Base-by-base conservation (phyloP, 1,140 invertebrate genomes). In the Trichoplusia ni region DNA sequence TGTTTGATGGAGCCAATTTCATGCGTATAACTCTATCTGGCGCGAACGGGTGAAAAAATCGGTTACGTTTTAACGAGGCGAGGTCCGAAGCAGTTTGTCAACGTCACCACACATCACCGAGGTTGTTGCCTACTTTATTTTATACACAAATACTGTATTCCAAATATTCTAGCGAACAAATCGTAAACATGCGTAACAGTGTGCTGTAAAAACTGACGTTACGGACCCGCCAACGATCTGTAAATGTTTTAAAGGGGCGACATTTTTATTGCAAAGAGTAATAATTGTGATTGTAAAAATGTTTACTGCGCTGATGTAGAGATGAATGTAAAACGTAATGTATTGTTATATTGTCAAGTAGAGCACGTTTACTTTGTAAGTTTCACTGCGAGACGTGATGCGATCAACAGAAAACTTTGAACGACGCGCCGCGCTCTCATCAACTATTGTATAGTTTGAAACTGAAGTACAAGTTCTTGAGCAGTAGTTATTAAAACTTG, bases 21-120 rank as follows among this genome's bases (percentile, higher is more conserved):
- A 25, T 29, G 18, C 19, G 46, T 29, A 40, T 40, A 40, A 40
- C 46, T 31, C 23, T 18, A 29, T 18, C 25, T 18, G 14, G 27
- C 23, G 46, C n/a, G 44, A 47, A 16, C 14, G 25, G 11, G 13
- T 31, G 46, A 29, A 29, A 49, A 49, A 49, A 49, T 29, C 29
- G 25, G 46, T 49, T 31, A 18, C 25, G 25, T 31, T 47, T 49
- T 49, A 49, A 49, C 46, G 46, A 49, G 46, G 13, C 8, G 25
- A 49, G 46, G 13, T n/a, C 19, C 23, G 11, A 37, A 11, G 46
- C 25, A 18, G 46, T 49, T 49, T 49, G 25, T 49, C 46, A 49
- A 9, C 29, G 46, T 49, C 46, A 18, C 13, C 46, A 29, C 46
- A 49, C 46, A 16, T 49, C 46, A 49, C 46, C 14, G 25, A 9